A percentile compares a stretch with the other conserved stretches of the same genome.
Evolutionary conservation across 2,797 vertebrate species (phyloP).

Genomic region (Limosa lapponica): DNA sequence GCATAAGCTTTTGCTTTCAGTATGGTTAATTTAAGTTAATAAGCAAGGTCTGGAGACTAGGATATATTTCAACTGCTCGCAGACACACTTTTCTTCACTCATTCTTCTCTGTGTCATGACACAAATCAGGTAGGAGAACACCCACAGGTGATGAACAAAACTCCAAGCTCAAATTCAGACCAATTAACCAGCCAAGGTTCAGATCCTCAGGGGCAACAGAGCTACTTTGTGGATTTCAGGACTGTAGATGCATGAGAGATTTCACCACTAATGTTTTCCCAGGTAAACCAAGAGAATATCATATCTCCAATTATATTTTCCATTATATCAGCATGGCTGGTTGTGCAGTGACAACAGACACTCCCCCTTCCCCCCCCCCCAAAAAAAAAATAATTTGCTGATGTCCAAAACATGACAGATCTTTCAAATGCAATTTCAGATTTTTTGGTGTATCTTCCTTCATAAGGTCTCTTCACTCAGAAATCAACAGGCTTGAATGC

Average conservation of each 20-base stretch:
- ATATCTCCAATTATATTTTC: neutral
- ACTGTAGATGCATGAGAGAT: neutral
- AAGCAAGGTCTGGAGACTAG: neutral
- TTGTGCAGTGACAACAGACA: neutral
- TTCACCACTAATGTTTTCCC: neutral
- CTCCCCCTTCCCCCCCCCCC: fast-evolving
- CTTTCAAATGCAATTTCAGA: neutral
- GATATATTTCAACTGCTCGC: neutral
- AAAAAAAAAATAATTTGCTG: neutral
- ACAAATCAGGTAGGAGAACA: neutral
- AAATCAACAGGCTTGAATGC: neutral
- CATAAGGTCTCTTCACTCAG: neutral
- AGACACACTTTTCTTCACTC: neutral
- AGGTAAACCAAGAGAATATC: neutral
- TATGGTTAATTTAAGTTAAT: neutral
- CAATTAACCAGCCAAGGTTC: neutral
- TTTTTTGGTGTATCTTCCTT: neutral
- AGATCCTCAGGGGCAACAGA: neutral
- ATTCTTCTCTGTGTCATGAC: neutral
- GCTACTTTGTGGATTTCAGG: neutral
- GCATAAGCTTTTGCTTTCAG: constrained; percentile 1
- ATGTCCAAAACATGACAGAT: neutral
- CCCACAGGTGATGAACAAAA: neutral
- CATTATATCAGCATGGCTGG: neutral
- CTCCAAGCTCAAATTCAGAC: neutral